These are phyloP conservation scores for Electrophaes corylata DNA, from an alignment of 2,888 invertebrate genomes.

Conservation along the genomic window DNA sequence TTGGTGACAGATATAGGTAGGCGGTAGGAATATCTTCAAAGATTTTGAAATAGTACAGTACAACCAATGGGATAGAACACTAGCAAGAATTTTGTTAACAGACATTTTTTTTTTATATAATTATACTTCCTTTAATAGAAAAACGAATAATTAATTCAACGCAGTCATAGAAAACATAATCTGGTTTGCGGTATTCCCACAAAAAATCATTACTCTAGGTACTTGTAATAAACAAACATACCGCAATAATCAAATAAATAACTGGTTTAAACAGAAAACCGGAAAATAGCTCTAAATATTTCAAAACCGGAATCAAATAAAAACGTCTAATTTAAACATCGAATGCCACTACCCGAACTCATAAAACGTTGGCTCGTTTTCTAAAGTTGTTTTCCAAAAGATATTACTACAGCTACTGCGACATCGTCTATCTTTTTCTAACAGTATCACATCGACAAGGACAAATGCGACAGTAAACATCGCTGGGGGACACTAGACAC, in stretches of 20 bases:
- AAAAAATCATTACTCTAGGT: too few relatives aligned
- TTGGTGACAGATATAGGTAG: too few relatives aligned
- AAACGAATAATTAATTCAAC: too few relatives aligned
- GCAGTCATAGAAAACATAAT: too few relatives aligned
- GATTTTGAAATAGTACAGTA: too few relatives aligned
- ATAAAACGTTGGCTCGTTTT: background rate
- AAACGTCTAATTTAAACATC: background rate
- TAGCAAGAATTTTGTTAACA: too few relatives aligned
- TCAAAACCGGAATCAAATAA: background rate
- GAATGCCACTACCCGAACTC: background rate
- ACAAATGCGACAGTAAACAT: slow-evolving; percentile 37
- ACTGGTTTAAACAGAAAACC: background rate
- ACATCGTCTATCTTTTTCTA: slow-evolving; percentile 50
- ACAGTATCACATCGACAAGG: slow-evolving; percentile 45
- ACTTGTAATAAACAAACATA: too few relatives aligned
- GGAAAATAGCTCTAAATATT: background rate
- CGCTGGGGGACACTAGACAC: slow-evolving; percentile 42
- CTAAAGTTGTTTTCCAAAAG: background rate
- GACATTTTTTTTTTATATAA: too few relatives aligned
- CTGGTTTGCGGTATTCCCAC: background rate
- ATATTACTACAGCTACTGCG: slow-evolving; percentile 1
- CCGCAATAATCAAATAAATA: background rate
- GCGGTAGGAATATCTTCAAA: too few relatives aligned
- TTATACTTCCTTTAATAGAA: too few relatives aligned
- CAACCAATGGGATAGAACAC: too few relatives aligned